Evolutionary conservation across 2,888 invertebrate species (phyloP).

Genomic region (Clunio marinus): DNA sequence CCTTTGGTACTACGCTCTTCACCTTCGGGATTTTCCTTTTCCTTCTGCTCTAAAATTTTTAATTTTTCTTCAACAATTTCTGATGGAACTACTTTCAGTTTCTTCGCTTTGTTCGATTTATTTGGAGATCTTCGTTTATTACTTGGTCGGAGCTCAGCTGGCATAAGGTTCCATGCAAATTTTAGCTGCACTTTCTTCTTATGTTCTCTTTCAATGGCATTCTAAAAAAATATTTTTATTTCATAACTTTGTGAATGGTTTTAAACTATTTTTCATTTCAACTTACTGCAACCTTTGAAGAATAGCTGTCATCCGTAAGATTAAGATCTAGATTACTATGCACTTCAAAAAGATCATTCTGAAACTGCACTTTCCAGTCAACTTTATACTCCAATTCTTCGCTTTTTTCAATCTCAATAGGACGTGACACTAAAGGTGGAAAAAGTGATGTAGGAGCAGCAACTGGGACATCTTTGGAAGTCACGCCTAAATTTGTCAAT

Average conservation of each 20-base stretch:
- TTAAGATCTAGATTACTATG: slow-evolving; percentile 49
- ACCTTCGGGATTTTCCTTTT: slow-evolving; percentile 45
- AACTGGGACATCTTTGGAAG: neutral
- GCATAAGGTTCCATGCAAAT: slow-evolving; percentile 59
- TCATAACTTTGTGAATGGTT: neutral
- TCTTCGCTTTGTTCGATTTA: slow-evolving; percentile 44
- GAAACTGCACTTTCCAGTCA: slow-evolving; percentile 67
- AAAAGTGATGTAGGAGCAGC: slow-evolving; percentile 58
- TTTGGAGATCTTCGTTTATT: slow-evolving; percentile 48
- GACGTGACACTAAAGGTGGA: slow-evolving; percentile 58
- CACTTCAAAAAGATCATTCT: slow-evolving; percentile 67
- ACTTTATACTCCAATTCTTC: slow-evolving; percentile 65
- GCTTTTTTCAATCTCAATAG: slow-evolving; percentile 53
- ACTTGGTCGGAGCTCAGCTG: slow-evolving; percentile 57
- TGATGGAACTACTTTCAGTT: slow-evolving; percentile 43
- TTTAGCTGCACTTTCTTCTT: slow-evolving; percentile 47
- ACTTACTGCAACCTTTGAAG: slow-evolving; percentile 44
- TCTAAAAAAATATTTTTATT: slow-evolving; percentile 42
- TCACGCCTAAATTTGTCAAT: slow-evolving; percentile 22
- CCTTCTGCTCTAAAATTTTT: slow-evolving; percentile 65
- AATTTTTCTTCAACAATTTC: slow-evolving; percentile 52
- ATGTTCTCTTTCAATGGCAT: slow-evolving; percentile 43
- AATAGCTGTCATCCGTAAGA: slow-evolving; percentile 42
- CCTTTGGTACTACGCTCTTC: slow-evolving; percentile 57
- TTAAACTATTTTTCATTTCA: slow-evolving; percentile 2